These are phyloP conservation scores for Cyaniris semiargus DNA, from an alignment of 2,888 invertebrate species.

Conservation along the genomic window DNA sequence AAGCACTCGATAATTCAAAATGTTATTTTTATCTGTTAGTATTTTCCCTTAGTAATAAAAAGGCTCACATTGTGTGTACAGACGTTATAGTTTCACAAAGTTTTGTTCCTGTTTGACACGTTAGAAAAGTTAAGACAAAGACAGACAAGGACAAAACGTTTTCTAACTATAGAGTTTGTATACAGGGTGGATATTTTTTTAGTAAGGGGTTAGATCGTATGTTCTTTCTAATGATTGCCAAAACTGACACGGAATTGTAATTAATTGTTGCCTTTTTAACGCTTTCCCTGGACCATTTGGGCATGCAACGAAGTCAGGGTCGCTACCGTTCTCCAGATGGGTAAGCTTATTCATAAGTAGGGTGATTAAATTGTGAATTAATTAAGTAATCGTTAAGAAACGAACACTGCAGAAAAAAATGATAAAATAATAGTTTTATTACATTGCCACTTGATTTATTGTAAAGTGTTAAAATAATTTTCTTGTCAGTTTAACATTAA, in stretches of 20 bases:
- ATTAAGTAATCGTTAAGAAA: background rate
- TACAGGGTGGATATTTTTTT: background rate
- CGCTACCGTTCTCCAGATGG: slow-evolving; percentile 87
- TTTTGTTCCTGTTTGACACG: no score
- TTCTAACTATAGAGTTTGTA: background rate
- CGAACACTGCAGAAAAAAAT: background rate
- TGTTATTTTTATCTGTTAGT: no score
- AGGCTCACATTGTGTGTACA: background rate
- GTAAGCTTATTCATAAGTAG: slow-evolving; percentile 60
- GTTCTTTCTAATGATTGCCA: slow-evolving; percentile 37
- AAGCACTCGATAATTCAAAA: no score
- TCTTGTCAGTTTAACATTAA: background rate
- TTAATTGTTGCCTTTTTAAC: slow-evolving; percentile 80
- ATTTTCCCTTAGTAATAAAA: no score
- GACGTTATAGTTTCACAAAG: no score
- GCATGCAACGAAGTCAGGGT: slow-evolving; percentile 83
- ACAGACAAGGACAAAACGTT: background rate
- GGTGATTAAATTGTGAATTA: background rate
- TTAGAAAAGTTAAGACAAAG: no score
- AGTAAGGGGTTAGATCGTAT: background rate
- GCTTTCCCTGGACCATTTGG: slow-evolving; percentile 72
- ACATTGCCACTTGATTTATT: background rate
- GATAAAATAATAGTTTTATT: background rate
- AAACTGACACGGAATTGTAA: slow-evolving; percentile 71
- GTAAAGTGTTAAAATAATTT: background rate